Evolutionary conservation across 2,113 vertebrate genomes (phyloP).

Genomic region (Mus musculus): DNA sequence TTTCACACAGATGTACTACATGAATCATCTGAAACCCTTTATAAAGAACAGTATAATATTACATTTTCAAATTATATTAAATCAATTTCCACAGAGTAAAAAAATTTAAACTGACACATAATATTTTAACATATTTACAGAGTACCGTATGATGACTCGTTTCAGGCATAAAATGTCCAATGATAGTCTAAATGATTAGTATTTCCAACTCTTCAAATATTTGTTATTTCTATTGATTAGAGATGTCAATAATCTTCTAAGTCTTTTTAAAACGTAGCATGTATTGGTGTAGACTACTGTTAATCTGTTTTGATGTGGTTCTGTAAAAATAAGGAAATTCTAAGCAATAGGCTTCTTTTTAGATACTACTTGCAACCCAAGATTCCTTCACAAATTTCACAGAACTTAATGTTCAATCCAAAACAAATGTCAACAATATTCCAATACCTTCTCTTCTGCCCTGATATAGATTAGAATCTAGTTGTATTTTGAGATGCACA

Average conservation of each 20-base stretch:
- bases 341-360: not conserved
- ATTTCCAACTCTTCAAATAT: not conserved
- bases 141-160: not conserved
- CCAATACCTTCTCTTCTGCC: not conserved
- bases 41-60: not conserved
- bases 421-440: not conserved
- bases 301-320: not conserved
- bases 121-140: not conserved
- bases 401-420: not conserved
- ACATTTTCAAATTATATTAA: not conserved
- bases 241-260: not conserved
- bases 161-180: not conserved
- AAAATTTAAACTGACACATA: not conserved
- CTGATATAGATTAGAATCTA: not conserved
- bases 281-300: not conserved
- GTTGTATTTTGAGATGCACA: not conserved
- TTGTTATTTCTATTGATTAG: not conserved
- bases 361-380: not conserved
- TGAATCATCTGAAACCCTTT: not conserved
- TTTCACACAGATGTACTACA: not conserved
- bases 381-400: not conserved
- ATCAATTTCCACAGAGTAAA: not conserved
- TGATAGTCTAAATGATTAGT: not conserved
- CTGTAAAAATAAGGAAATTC: not conserved
- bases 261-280: not conserved